phyloP scores from a whole-genome alignment of 1,140 invertebrate species.

The Ylistrum balloti region DNA sequence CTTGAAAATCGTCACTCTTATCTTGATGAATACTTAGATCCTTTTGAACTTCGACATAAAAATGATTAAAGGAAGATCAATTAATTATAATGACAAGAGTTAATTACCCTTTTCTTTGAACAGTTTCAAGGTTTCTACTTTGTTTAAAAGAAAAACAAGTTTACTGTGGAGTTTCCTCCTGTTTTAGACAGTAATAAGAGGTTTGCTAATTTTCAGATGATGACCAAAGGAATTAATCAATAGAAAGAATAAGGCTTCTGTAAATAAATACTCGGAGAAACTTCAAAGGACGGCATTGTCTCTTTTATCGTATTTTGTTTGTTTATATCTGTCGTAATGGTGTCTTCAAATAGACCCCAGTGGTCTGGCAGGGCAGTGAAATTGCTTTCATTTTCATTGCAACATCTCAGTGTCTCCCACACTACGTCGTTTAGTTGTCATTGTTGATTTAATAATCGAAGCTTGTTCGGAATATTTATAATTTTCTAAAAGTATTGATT shows the following conservation, averaged over 20 bases:
- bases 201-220: background rate
- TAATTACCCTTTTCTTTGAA: background rate
- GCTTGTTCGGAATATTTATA: too few species aligned
- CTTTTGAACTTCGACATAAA: background rate
- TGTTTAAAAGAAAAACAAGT: background rate
- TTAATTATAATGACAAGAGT: background rate
- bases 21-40: background rate
- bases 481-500: too few species aligned
- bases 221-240: background rate
- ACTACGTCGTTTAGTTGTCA: too few species aligned
- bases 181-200: background rate
- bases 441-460: too few species aligned
- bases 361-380: too few species aligned
- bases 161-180: background rate
- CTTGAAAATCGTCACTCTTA: background rate
- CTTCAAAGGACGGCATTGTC: constrained; percentile 27
- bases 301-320: background rate
- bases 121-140: background rate
- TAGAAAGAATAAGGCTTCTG: background rate
- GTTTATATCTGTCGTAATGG: background rate
- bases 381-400: too few species aligned
- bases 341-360: background rate
- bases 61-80: constrained; percentile 9
- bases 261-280: background rate
- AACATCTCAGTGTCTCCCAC: too few species aligned